Conservation (phyloP, 2,797 vertebrate species). For the Protonibea diacanthus region DNA sequence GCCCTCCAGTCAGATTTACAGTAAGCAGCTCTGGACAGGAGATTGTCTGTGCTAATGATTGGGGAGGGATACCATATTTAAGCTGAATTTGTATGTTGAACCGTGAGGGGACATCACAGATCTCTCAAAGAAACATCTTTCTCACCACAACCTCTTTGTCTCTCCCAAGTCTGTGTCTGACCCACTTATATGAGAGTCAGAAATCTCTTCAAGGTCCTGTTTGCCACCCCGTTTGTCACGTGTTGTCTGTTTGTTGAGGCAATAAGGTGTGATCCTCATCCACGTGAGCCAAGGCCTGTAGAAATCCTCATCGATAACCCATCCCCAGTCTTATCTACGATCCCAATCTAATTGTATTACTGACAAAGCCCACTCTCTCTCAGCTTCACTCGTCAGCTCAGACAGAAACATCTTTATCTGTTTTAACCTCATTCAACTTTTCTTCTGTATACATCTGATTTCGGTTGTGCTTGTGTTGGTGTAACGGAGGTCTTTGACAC, state of each 20-base stretch:
- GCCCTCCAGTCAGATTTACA: conserved; percentile 67
- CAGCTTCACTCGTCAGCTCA: conserved; percentile 12
- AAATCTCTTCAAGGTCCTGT: not conserved
- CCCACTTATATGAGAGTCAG: not conserved
- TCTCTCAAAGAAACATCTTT: conserved; percentile 1
- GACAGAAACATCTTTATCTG: conserved; percentile 1
- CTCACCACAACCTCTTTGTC: not conserved
- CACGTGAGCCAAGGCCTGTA: conserved; percentile 19
- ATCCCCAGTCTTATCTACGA: conserved; percentile 22
- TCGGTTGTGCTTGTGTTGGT: conserved; percentile 9
- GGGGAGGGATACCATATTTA: conserved; percentile 36
- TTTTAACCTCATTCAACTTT: conserved; percentile 3
- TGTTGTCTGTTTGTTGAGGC: conserved; percentile 1
- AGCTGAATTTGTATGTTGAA: conserved; percentile 50
- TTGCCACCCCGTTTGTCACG: conserved; percentile 5
- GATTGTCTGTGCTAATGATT: conserved; percentile 76
- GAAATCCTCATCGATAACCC: conserved; percentile 59
- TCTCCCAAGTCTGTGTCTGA: not conserved
- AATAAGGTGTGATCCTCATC: conserved; percentile 18
- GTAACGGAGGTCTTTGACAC: not conserved
- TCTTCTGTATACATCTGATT: not conserved
- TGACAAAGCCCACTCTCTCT: conserved; percentile 21
- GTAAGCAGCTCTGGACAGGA: conserved; percentile 81
- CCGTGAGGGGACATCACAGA: conserved; percentile 1
- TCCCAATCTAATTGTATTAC: conserved; percentile 42